phyloP scores from a whole-genome alignment of 2,113 vertebrate species.

The Ailuropoda melanoleuca region DNA sequence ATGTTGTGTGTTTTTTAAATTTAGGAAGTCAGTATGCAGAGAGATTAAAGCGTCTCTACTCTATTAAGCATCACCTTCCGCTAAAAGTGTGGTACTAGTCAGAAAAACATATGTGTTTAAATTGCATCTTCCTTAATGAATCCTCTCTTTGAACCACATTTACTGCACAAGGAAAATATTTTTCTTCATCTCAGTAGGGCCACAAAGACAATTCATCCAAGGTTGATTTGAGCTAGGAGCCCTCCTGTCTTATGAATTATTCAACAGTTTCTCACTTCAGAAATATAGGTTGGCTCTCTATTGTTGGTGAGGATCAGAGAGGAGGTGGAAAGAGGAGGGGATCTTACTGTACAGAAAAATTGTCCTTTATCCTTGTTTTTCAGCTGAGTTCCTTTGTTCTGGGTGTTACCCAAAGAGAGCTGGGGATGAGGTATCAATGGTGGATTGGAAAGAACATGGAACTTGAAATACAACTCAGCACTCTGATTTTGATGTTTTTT shows the following conservation, averaged over 20 bases:
- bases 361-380: not conserved
- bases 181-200: constrained; percentile 64
- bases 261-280: constrained; percentile 43
- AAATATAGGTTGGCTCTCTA: not conserved
- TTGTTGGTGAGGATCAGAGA: constrained; percentile 11
- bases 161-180: constrained; percentile 65
- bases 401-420: not conserved
- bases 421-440: not conserved
- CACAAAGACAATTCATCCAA: constrained; percentile 48
- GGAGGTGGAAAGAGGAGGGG: not conserved
- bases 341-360: not conserved
- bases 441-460: not conserved
- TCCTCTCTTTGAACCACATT: constrained; percentile 56
- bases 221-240: constrained; percentile 36
- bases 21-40: constrained; percentile 51
- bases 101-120: constrained; percentile 54
- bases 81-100: constrained; percentile 1
- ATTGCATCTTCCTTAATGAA: constrained; percentile 58
- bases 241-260: constrained; percentile 66
- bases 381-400: not conserved
- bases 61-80: constrained; percentile 39
- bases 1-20: constrained; percentile 57
- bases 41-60: constrained; percentile 38
- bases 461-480: not conserved
- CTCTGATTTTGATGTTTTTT: not conserved